Conservation (phyloP, 2,888 invertebrate species). For the Blomia tropicalis region DNA sequence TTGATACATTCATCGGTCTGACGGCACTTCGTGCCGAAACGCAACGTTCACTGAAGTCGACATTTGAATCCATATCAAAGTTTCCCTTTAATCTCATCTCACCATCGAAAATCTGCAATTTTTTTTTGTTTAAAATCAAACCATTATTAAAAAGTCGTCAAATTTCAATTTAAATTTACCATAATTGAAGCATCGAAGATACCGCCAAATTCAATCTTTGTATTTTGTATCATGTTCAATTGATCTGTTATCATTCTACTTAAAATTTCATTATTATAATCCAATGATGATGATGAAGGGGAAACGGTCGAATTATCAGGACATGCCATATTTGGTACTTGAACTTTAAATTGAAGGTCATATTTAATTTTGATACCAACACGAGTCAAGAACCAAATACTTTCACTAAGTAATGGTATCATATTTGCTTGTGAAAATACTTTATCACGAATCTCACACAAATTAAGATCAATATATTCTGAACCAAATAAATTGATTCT, state of each 20-base stretch:
- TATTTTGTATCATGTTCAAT: background rate
- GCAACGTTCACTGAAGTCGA: background rate
- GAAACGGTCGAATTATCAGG: too few relatives aligned
- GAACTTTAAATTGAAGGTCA: background rate
- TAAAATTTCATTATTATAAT: background rate
- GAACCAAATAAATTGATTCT: background rate
- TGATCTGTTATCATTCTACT: background rate
- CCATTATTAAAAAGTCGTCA: background rate
- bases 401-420: background rate
- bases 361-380: background rate
- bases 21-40: background rate
- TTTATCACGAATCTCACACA: conserved; percentile 13
- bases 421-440: background rate
- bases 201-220: background rate
- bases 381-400: background rate
- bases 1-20: background rate
- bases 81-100: conserved; percentile 1
- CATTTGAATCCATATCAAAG: conserved; percentile 2
- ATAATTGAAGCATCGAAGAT: background rate
- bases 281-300: too few relatives aligned
- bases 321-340: background rate
- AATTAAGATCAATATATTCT: background rate
- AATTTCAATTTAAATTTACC: background rate
- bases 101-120: conserved; percentile 3
- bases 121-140: too few relatives aligned